Percentiles rank a stretch among this genome's conserved stretches.
phyloP scores from a whole-genome alignment of 2,888 invertebrate species.

The Pollenia labialis region DNA sequence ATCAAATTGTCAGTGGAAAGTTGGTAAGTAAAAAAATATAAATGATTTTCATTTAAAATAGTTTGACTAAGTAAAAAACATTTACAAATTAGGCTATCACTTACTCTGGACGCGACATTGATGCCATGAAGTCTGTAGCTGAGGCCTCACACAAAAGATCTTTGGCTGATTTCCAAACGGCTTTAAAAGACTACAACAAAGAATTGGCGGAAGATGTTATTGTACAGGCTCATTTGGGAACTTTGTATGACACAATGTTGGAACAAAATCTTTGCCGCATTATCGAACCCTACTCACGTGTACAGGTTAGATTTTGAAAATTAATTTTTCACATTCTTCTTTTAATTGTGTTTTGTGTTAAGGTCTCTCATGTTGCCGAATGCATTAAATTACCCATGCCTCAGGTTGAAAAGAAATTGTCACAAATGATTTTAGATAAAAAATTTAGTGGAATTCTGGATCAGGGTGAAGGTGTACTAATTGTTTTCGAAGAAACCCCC shows the following conservation, averaged over 20 bases:
- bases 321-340: not conserved
- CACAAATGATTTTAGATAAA: conserved; percentile 99
- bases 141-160: conserved; percentile 98
- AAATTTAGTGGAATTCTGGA: conserved; percentile 98
- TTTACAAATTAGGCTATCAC: conserved; percentile 89
- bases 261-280: conserved; percentile 99
- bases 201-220: conserved; percentile 98
- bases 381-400: conserved; percentile 95
- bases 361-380: conserved; percentile 94
- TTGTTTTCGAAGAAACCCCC: conserved; percentile 97
- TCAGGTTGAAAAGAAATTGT: conserved; percentile 98
- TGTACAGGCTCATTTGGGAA: conserved; percentile 97
- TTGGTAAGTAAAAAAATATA: conserved; percentile 84
- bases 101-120: conserved; percentile 97
- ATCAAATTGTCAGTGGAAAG: conserved; percentile 97
- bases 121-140: conserved; percentile 99
- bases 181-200: conserved; percentile 92
- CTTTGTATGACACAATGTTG: conserved; percentile 98
- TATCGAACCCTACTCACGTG: conserved; percentile 99
- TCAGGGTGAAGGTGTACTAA: conserved; percentile 98
- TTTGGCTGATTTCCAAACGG: conserved; percentile 97
- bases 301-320: conserved; percentile 87
- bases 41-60: not conserved
- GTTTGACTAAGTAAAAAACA: not conserved
- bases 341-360: not conserved